phyloP scores from a whole-genome alignment of 2,797 vertebrate species.

The Synaphobranchus kaupii region DNA sequence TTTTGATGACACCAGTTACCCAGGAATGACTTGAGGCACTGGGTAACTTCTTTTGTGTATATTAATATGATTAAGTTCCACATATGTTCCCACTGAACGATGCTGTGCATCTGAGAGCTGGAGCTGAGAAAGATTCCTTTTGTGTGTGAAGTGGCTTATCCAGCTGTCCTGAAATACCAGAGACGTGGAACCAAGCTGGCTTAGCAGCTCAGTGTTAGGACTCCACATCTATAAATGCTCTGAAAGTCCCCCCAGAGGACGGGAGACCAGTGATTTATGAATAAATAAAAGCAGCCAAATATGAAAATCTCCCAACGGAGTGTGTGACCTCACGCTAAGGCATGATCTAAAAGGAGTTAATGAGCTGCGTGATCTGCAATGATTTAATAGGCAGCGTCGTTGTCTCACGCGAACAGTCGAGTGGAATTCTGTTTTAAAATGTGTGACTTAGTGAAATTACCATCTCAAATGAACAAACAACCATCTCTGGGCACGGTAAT shows the following conservation, averaged over 20 bases:
- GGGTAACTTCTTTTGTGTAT: not conserved
- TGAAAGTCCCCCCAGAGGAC: not conserved
- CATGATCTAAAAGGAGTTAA: not conserved
- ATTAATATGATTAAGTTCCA: not conserved
- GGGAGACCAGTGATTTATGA: not conserved
- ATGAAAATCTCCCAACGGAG: not conserved
- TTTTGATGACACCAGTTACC: not conserved
- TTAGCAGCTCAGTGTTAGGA: not conserved
- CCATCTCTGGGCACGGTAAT: not conserved
- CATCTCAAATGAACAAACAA: not conserved
- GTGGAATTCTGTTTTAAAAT: not conserved
- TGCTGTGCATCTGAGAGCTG: not conserved
- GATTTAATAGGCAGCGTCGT: not conserved
- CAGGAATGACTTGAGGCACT: not conserved
- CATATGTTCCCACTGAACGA: not conserved
- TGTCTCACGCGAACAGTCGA: not conserved
- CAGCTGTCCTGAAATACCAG: not conserved
- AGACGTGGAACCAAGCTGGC: not conserved
- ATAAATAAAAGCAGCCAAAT: not conserved
- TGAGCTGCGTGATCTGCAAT: not conserved
- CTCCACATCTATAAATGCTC: not conserved
- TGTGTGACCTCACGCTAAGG: not conserved
- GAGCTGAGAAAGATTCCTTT: not conserved
- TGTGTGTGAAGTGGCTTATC: slow-evolving; percentile 6
- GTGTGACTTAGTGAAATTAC: not conserved